Conservation (phyloP, 2,888 invertebrate genomes). For the Poecilus cupreus region DNA sequence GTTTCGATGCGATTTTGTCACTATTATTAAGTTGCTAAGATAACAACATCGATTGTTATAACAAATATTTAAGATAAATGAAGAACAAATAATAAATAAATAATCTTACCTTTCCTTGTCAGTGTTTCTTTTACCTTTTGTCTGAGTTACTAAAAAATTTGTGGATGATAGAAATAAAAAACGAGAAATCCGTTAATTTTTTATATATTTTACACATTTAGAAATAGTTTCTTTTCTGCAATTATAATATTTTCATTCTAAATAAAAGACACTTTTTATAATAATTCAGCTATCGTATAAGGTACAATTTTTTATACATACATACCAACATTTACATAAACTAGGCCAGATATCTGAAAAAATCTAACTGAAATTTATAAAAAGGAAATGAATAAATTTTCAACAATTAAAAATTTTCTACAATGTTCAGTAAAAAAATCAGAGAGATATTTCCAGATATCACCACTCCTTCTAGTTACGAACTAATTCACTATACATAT, state of each 20-base stretch:
- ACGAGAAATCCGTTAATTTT: constrained; percentile 63
- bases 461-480: constrained; percentile 49
- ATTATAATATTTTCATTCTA: constrained; percentile 71
- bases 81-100: neutral
- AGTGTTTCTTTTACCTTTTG: neutral
- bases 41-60: no score
- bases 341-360: constrained; percentile 43
- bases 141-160: no score
- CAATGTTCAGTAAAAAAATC: constrained; percentile 9
- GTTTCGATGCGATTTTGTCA: no score
- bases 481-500: constrained; percentile 58
- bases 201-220: constrained; percentile 73
- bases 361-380: constrained; percentile 30
- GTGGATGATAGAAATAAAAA: neutral
- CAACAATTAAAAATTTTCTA: constrained; percentile 7
- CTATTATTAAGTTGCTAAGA: no score
- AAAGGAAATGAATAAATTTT: constrained; percentile 15
- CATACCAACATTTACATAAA: constrained; percentile 59
- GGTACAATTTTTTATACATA: constrained; percentile 59
- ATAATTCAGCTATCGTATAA: constrained; percentile 59
- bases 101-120: neutral
- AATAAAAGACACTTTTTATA: constrained; percentile 70
- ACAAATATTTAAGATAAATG: neutral
- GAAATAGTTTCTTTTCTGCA: constrained; percentile 71
- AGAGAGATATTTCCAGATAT: constrained; percentile 37